phyloP scores from a whole-genome alignment of 2,113 vertebrate species.

The Dissostichus mawsoni region DNA sequence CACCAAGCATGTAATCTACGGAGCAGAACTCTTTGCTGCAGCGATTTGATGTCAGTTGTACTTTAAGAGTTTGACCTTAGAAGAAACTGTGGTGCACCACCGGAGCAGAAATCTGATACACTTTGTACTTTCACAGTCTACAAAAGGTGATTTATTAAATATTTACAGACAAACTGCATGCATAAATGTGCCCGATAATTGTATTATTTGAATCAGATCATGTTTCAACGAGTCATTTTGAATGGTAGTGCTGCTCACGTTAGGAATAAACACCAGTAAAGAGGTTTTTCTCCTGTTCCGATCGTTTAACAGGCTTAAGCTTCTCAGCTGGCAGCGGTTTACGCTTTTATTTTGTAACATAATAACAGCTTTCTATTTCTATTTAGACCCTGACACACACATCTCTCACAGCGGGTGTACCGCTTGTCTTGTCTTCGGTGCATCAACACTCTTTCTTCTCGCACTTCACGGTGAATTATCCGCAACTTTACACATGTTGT shows the following conservation, averaged over 20 bases:
- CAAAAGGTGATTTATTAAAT: neutral
- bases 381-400: constrained; percentile 9
- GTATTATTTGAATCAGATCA: neutral
- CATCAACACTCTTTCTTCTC: constrained; percentile 8
- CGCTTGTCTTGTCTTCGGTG: neutral
- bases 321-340: neutral
- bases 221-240: neutral
- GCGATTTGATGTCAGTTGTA: neutral
- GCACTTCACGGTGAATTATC: neutral
- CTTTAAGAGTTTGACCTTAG: neutral
- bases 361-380: neutral
- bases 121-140: neutral
- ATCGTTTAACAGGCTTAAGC: constrained; percentile 8
- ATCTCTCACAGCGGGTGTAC: constrained; percentile 10
- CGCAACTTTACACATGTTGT: constrained; percentile 6
- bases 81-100: neutral
- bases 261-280: neutral
- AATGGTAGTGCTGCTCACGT: neutral
- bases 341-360: neutral
- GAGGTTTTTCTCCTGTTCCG: neutral
- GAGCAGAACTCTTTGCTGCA: neutral
- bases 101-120: neutral
- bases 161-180: neutral
- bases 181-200: neutral
- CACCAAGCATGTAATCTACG: neutral